These are phyloP conservation scores for Philhelius pedissequus DNA, from an alignment of 2,888 invertebrate species.

Conservation along the genomic window DNA sequence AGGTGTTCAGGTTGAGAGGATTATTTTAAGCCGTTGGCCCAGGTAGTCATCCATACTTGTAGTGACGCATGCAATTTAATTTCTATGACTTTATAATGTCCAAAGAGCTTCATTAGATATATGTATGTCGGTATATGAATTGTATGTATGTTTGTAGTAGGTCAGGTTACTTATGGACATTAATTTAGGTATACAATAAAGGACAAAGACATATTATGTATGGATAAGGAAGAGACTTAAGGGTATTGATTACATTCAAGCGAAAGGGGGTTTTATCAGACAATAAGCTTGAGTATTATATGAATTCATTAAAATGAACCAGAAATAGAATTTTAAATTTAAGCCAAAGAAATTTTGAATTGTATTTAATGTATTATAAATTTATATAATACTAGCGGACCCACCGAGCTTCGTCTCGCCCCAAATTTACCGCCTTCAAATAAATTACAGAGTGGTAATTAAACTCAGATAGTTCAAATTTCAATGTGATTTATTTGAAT, in stretches of 20 bases:
- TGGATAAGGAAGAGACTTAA: neutral
- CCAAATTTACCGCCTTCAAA: too few species aligned
- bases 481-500: too few species aligned
- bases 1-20: constrained; percentile 28
- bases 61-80: constrained; percentile 26
- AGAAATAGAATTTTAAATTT: too few species aligned
- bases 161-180: neutral
- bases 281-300: too few species aligned
- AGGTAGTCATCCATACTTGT: neutral
- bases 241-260: neutral
- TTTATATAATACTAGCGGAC: too few species aligned
- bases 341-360: too few species aligned
- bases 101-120: neutral
- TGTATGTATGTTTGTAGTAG: neutral
- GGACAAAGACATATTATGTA: neutral
- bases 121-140: too few species aligned
- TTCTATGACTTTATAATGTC: constrained; percentile 15
- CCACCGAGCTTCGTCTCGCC: too few species aligned
- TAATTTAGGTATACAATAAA: neutral
- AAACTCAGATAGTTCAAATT: too few species aligned
- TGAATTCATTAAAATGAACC: too few species aligned
- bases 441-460: too few species aligned
- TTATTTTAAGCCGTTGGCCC: constrained; percentile 4
- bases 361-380: too few species aligned
- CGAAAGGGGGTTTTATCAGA: neutral